A percentile compares a stretch with the other conserved stretches of the same genome.
Conservation (phyloP, 1,140 invertebrate genomes). For the Diabrotica virgifera region DNA sequence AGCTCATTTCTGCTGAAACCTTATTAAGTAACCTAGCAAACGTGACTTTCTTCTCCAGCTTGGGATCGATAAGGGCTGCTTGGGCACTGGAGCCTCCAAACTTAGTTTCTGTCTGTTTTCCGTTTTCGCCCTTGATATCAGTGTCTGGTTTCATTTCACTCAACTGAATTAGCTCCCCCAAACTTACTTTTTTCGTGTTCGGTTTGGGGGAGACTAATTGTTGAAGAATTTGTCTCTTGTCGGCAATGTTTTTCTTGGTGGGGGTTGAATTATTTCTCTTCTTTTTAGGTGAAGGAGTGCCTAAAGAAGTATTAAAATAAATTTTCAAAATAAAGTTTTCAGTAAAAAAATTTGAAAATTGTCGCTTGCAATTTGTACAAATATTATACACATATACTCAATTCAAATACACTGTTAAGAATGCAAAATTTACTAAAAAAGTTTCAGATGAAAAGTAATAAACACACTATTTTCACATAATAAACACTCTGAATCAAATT, state of each 20-base stretch:
- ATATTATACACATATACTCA: slow-evolving; percentile 9
- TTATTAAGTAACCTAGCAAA: slow-evolving; percentile 70
- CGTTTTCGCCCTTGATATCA: slow-evolving; percentile 19
- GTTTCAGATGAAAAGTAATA: too few species aligned
- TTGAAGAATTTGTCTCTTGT: slow-evolving; percentile 72
- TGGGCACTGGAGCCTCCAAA: slow-evolving; percentile 53
- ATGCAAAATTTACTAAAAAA: too few species aligned
- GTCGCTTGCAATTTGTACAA: slow-evolving; percentile 8
- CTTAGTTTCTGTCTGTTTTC: slow-evolving; percentile 57
- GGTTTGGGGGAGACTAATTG: slow-evolving; percentile 61
- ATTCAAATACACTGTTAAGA: too few species aligned
- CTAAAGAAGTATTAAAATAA: slow-evolving; percentile 44
- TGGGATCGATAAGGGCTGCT: slow-evolving; percentile 58
- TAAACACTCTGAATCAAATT: too few species aligned
- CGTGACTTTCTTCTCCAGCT: slow-evolving; percentile 71
- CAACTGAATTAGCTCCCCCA: slow-evolving; percentile 68
- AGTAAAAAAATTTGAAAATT: not conserved
- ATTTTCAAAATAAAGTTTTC: not conserved
- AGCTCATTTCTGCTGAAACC: slow-evolving; percentile 70
- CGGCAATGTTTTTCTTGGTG: slow-evolving; percentile 64
- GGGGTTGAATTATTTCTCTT: slow-evolving; percentile 71
- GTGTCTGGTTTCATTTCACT: slow-evolving; percentile 54
- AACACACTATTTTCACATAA: too few species aligned
- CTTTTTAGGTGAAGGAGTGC: slow-evolving; percentile 66
- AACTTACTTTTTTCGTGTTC: slow-evolving; percentile 56